Base-by-base conservation (phyloP, 2,888 invertebrate species). In the Lymantria monacha region DNA sequence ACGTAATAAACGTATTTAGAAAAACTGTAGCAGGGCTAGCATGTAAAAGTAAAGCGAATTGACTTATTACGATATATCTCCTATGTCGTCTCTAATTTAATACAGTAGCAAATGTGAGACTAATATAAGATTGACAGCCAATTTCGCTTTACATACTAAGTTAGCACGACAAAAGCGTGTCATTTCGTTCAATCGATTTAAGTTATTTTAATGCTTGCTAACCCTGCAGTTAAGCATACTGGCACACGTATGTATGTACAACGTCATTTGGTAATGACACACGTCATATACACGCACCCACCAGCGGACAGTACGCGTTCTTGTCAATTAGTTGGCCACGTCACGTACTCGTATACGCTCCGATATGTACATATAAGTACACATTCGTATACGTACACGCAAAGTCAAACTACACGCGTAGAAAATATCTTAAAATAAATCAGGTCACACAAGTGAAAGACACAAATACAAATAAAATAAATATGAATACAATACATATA, bases 391-490 rank as follows among this genome's bases (percentile, higher is more conserved):
- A 57, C 51, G 57, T 50, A 50, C 45, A 44, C 31, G 42, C 42
- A 79, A 78, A 83, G 85, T 86, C 80, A 79, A 48, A 74, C 78
- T 80, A 44, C 44, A 44, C 31, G 42, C 38, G 80, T 78, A 83
- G 85, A 86, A 81, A 79, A 61, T 76, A 80, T 76, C 89, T 90
- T 90, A 90, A 85, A 85, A 82, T 86, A 89, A 89, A 89, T 90
- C 90, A 90, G 90, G 90, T 91, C 90, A 90, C 90, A 90, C 79
- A 85, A 89, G 86, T 85, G 84, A 87, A 83, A 79, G 79, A 82
- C 79, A 82, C 72, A 78, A 80, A 65, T 72, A 72, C 65, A 70
- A 72, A 67, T 72, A 72, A 67, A 61, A 74, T 74, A 79, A 69
- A 74, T 71, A 70, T 54, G 47, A 66, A 63, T 69, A 70, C 70